A percentile compares a stretch with the other conserved stretches of the same genome.
Evolutionary conservation across 2,113 vertebrate genomes (phyloP).

Genomic region (Centropus bengalensis): DNA sequence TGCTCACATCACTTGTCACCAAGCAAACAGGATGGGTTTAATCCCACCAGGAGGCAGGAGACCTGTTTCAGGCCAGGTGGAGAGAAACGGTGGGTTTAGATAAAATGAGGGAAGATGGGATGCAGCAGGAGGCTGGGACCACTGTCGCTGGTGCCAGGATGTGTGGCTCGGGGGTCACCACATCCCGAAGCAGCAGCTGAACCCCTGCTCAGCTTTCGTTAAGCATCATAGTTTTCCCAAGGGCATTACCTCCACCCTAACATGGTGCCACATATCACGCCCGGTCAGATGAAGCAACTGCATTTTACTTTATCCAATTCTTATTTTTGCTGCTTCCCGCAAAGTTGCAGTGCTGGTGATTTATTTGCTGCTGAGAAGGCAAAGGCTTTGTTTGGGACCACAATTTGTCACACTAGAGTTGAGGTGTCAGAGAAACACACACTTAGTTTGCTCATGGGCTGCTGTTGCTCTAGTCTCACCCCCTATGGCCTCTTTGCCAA

Average conservation of each 20-base stretch:
- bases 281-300: neutral
- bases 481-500: neutral
- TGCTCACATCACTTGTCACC: neutral
- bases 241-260: neutral
- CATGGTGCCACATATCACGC: accelerated
- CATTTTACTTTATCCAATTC: accelerated
- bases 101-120: neutral
- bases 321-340: neutral
- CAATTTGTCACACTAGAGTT: neutral
- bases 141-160: neutral
- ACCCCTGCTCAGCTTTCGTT: neutral
- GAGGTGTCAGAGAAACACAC: neutral
- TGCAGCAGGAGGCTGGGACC: neutral
- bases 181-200: neutral
- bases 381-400: neutral
- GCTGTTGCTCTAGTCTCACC: neutral
- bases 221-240: accelerated
- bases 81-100: neutral
- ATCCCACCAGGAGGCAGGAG: neutral
- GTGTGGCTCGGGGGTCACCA: neutral
- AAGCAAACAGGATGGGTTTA: neutral
- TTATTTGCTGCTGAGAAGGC: neutral
- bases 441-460: neutral
- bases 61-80: neutral
- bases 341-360: neutral